These are phyloP conservation scores for Papilio aristodemus DNA, from an alignment of 1,140 invertebrate species.

Conservation along the genomic window DNA sequence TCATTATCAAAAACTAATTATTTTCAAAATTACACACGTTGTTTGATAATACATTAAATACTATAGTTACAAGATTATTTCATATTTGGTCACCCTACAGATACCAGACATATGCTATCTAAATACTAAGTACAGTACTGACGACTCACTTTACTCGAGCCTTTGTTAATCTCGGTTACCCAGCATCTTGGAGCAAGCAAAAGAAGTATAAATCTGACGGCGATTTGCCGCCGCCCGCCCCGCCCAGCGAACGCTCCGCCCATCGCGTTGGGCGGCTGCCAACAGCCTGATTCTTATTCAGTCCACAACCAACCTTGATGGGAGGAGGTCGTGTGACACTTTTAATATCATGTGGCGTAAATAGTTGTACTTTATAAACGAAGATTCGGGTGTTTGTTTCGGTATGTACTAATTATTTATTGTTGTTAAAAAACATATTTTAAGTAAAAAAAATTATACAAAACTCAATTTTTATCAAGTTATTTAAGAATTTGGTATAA, in stretches of 20 bases:
- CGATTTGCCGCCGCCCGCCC: conserved; percentile 58
- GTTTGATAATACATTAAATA: too few species aligned
- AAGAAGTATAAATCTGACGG: conserved; percentile 59
- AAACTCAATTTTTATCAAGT: too few species aligned
- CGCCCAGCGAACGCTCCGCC: conserved; percentile 69
- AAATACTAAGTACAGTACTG: conserved; percentile 11
- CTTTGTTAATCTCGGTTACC: conserved; percentile 56
- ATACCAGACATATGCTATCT: conserved; percentile 20
- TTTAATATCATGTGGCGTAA: conserved; percentile 27
- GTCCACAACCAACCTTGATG: conserved; percentile 44
- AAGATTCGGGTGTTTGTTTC: conserved; percentile 1
- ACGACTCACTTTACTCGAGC: conserved; percentile 33
- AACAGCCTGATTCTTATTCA: conserved; percentile 41
- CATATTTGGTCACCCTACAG: conserved; percentile 26
- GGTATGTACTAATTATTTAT: conserved; percentile 22
- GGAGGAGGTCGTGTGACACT: conserved; percentile 33
- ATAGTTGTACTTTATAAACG: conserved; percentile 32
- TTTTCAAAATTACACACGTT: too few species aligned
- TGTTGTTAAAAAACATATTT: neutral
- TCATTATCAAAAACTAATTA: too few species aligned
- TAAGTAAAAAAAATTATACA: too few species aligned
- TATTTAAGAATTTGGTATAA: too few species aligned
- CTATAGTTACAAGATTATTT: too few species aligned
- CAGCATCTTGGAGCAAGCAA: conserved; percentile 59
- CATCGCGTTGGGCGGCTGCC: conserved; percentile 55